Evolutionary conservation across 1,140 invertebrate genomes (phyloP).

Genomic region (Orchesella cincta): DNA sequence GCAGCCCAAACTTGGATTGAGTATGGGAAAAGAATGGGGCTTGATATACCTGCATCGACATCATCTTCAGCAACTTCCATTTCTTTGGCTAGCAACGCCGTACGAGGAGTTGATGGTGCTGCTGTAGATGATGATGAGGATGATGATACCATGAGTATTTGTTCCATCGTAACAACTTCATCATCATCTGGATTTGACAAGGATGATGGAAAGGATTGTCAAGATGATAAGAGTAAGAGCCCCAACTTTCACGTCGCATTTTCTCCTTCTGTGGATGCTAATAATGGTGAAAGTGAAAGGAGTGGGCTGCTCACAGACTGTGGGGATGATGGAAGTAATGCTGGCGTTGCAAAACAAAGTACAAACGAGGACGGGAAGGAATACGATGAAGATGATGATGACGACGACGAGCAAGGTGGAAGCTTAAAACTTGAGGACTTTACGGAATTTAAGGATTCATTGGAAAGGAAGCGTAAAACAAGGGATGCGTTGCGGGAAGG

Average conservation of each 20-base stretch:
- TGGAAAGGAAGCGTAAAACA: background rate
- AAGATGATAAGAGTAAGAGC: background rate
- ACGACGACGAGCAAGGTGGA: background rate
- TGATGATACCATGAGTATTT: background rate
- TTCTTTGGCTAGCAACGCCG: background rate
- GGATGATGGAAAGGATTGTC: background rate
- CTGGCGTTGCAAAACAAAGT: background rate
- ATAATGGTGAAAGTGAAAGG: background rate
- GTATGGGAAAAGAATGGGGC: conserved; percentile 3
- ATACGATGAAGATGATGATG: background rate
- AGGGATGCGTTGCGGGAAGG: background rate
- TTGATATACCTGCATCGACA: background rate
- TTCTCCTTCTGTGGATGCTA: background rate
- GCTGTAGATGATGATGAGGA: background rate
- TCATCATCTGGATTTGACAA: background rate
- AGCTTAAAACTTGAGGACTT: background rate
- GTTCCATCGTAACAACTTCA: background rate
- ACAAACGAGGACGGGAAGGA: background rate
- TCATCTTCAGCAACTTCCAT: conserved; percentile 14
- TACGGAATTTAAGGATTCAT: conserved; percentile 11
- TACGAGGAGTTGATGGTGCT: background rate
- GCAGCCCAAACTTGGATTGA: conserved; percentile 13
- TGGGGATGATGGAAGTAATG: background rate
- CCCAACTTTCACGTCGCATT: background rate
- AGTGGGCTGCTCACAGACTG: background rate